Conservation (phyloP, 2,797 vertebrate species). For the Scolopax rusticola region DNA sequence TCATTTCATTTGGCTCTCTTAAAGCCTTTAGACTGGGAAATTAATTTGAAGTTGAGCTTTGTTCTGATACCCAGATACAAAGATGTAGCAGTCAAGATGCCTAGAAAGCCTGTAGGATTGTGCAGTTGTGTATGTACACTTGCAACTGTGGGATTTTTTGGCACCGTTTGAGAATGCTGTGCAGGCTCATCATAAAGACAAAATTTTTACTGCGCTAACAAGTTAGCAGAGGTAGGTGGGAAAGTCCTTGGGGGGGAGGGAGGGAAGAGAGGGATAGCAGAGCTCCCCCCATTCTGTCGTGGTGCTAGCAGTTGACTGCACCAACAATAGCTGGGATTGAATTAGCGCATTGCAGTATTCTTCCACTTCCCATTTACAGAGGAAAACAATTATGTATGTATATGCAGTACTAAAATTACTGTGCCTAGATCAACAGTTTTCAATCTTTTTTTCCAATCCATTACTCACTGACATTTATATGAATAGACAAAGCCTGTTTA, state of each 20-base stretch:
- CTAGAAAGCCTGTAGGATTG: neutral
- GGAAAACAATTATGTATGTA: neutral
- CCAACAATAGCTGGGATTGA: neutral
- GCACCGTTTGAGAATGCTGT: neutral
- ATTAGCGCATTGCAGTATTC: neutral
- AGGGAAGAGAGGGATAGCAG: neutral
- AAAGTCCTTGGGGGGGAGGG: neutral
- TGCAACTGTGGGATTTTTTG: neutral
- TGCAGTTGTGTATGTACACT: rapidly evolving
- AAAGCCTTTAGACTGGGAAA: neutral
- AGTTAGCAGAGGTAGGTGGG: neutral
- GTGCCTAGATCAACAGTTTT: neutral
- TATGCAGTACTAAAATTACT: neutral
- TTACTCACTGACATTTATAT: neutral
- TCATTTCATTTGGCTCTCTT: neutral
- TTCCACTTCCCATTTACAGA: neutral
- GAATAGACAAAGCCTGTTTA: constrained; percentile 5
- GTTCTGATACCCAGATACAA: neutral
- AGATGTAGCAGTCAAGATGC: neutral
- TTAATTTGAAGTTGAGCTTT: neutral
- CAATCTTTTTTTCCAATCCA: neutral
- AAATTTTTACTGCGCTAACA: neutral
- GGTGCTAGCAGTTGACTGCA: neutral
- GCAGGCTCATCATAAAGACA: neutral
- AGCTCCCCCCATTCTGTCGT: rapidly evolving